Conservation (phyloP, 2,797 vertebrate species). For the Ctenopoma multispine region DNA sequence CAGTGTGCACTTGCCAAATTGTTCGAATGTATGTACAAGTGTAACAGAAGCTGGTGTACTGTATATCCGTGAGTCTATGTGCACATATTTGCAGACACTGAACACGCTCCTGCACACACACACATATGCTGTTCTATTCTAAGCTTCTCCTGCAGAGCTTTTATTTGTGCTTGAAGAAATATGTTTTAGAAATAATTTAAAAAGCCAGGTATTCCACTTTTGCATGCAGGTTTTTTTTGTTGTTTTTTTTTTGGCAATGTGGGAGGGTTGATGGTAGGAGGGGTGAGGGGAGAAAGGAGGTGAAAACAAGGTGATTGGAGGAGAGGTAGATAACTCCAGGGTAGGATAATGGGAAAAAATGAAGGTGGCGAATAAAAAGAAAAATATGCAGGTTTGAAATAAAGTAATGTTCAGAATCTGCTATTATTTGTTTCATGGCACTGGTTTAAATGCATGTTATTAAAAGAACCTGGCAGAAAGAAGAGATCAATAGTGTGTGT, state of each 20-base stretch:
- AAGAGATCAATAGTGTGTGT: not conserved
- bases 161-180: conserved; percentile 36
- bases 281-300: conserved; percentile 7
- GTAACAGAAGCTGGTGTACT: not conserved
- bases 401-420: conserved; percentile 43
- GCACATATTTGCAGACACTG: conserved; percentile 26
- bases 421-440: conserved; percentile 46
- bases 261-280: not conserved
- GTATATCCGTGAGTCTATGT: not conserved
- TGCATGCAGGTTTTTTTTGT: conserved; percentile 27
- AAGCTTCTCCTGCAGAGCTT: conserved; percentile 23
- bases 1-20: not conserved
- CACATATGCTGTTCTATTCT: conserved; percentile 19
- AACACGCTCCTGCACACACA: conserved; percentile 2
- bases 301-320: conserved; percentile 32
- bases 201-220: conserved; percentile 56
- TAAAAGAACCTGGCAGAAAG: conserved; percentile 27
- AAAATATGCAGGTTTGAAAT: conserved; percentile 40
- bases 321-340: conserved; percentile 47
- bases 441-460: conserved; percentile 26
- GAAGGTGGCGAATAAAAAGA: conserved; percentile 38
- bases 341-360: conserved; percentile 66
- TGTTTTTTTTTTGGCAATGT: not conserved
- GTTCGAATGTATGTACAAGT: not conserved
- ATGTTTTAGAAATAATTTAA: conserved; percentile 50